Conservation (phyloP, 2,113 vertebrate species). For the Bufo gargarizans region DNA sequence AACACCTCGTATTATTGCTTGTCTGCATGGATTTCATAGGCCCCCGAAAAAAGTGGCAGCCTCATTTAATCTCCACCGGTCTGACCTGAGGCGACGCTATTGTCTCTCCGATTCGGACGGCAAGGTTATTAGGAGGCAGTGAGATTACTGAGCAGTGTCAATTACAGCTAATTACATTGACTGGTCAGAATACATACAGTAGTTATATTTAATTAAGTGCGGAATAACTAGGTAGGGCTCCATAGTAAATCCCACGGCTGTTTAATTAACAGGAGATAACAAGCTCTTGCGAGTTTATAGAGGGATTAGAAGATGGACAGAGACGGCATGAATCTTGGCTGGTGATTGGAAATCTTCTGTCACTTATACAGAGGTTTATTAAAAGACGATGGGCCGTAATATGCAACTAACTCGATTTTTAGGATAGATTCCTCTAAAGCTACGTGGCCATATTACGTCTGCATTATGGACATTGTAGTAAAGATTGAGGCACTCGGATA, state of each 20-base stretch:
- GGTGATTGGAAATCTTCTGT: neutral
- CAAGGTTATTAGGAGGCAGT: slow-evolving; percentile 34
- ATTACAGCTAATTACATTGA: slow-evolving; percentile 47
- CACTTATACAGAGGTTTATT: neutral
- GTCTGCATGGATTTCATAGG: slow-evolving; percentile 25
- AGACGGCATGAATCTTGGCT: neutral
- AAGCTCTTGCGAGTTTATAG: slow-evolving; percentile 25
- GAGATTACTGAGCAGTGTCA: slow-evolving; percentile 46
- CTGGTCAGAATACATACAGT: slow-evolving; percentile 48
- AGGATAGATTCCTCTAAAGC: neutral
- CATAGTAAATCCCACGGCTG: slow-evolving; percentile 27
- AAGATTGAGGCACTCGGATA: too few species aligned
- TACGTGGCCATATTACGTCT: neutral
- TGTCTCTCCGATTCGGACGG: neutral
- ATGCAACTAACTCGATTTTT: neutral
- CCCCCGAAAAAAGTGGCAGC: neutral
- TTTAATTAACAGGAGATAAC: slow-evolving; percentile 50
- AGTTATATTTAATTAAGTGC: slow-evolving; percentile 50
- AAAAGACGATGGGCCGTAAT: neutral
- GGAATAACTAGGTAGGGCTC: slow-evolving; percentile 43
- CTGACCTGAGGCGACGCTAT: slow-evolving; percentile 37
- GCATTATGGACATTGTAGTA: too few species aligned
- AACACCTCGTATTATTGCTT: neutral
- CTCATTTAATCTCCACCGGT: slow-evolving; percentile 19
- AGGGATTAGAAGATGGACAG: slow-evolving; percentile 17